These are phyloP conservation scores for Ophioninae sp. DNA, from an alignment of 2,888 invertebrate species.

Conservation along the genomic window DNA sequence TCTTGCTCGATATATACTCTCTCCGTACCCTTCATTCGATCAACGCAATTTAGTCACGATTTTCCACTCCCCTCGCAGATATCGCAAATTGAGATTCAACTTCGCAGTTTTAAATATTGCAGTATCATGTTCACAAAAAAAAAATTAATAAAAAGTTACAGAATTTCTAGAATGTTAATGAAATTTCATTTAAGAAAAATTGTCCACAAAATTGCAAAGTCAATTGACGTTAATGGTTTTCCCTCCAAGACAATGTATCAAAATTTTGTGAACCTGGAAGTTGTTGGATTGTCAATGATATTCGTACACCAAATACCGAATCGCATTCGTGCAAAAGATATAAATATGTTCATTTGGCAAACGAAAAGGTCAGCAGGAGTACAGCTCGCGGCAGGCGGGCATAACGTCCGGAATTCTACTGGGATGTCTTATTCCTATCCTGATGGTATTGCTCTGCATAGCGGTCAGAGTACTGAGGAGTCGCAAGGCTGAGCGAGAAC, in stretches of 20 bases:
- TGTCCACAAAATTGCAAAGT: no score
- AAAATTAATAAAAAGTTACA: background rate
- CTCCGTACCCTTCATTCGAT: background rate
- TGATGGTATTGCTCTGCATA: slow-evolving; percentile 86
- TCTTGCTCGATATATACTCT: background rate
- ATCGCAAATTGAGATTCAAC: background rate
- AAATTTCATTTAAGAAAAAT: background rate
- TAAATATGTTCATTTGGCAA: slow-evolving; percentile 23
- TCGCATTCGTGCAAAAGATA: background rate
- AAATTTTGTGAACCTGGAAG: background rate
- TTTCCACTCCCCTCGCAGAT: background rate
- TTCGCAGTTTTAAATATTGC: background rate
- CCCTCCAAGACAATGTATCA: background rate
- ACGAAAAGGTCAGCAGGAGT: slow-evolving; percentile 88
- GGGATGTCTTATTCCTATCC: slow-evolving; percentile 88
- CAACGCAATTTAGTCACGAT: background rate
- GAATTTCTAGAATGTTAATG: background rate
- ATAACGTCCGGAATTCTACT: slow-evolving; percentile 90
- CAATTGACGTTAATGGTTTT: background rate
- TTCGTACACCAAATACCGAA: background rate
- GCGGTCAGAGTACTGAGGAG: slow-evolving; percentile 85
- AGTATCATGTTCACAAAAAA: background rate
- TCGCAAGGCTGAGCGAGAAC: slow-evolving; percentile 82
- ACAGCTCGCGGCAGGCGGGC: slow-evolving; percentile 88
- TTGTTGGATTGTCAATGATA: background rate